These are phyloP conservation scores for Luscinia megarhynchos DNA, from an alignment of 2,797 vertebrate genomes.

Conservation along the genomic window DNA sequence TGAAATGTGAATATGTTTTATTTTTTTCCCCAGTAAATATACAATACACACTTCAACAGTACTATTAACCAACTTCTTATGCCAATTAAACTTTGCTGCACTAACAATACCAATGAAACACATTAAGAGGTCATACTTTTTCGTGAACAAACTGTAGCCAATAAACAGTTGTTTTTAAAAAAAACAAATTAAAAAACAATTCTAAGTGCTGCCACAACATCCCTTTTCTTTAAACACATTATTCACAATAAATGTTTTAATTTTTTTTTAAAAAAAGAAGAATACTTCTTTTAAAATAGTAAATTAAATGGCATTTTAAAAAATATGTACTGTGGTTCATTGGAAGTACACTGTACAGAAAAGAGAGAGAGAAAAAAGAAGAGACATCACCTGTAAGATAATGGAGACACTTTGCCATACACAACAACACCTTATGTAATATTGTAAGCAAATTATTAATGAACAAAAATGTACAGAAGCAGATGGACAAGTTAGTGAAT, in stretches of 20 bases:
- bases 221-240: constrained; percentile 76
- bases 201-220: constrained; percentile 80
- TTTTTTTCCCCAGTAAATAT: constrained; percentile 82
- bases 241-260: constrained; percentile 78
- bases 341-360: constrained; percentile 74
- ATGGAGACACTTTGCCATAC: constrained; percentile 70
- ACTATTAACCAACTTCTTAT: constrained; percentile 80
- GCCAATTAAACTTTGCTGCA: constrained; percentile 79
- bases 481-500: constrained; percentile 74
- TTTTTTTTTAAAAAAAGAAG: constrained; percentile 54
- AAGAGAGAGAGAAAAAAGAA: constrained; percentile 62
- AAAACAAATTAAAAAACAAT: constrained; percentile 77
- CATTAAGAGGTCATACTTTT: constrained; percentile 77
- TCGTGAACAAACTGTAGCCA: constrained; percentile 76
- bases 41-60: constrained; percentile 84
- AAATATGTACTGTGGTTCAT: constrained; percentile 77
- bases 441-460: constrained; percentile 72
- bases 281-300: constrained; percentile 69
- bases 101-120: constrained; percentile 83
- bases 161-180: constrained; percentile 70
- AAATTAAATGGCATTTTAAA: constrained; percentile 72
- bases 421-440: constrained; percentile 66
- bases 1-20: constrained; percentile 84
- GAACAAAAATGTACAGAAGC: constrained; percentile 74
- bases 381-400: constrained; percentile 72